Evolutionary conservation across 1,140 invertebrate genomes (phyloP).

Genomic region (Drosophila nasuta): DNA sequence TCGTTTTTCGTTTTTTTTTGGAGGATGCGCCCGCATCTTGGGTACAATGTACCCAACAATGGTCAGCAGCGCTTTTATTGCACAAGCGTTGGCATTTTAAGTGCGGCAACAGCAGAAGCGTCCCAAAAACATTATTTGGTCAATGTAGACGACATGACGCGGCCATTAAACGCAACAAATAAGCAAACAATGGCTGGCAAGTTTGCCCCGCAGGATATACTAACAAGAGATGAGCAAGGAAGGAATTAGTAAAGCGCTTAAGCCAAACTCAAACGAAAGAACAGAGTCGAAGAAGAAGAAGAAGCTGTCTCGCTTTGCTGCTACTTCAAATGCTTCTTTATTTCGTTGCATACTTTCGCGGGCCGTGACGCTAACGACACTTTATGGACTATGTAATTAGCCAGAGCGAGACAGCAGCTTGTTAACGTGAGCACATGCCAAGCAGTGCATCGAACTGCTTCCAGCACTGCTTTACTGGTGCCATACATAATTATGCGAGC

Average conservation of each 20-base stretch:
- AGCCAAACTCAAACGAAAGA: conserved; percentile 12
- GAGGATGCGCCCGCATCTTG: conserved; percentile 60
- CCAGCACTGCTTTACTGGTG: background rate
- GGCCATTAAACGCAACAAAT: conserved; percentile 83
- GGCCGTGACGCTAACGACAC: background rate
- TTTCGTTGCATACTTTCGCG: conserved; percentile 37
- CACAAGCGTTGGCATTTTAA: conserved; percentile 73
- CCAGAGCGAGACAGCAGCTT: background rate
- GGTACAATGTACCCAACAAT: conserved; percentile 83
- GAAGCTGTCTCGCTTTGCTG: background rate
- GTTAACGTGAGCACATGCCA: background rate
- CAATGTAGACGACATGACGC: conserved; percentile 84
- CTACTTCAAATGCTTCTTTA: conserved; percentile 11
- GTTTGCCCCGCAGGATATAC: conserved; percentile 6
- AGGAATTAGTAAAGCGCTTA: conserved; percentile 67
- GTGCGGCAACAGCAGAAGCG: conserved; percentile 58
- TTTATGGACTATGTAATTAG: conserved; percentile 10
- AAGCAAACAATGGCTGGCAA: conserved; percentile 74
- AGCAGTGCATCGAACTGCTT: conserved; percentile 7
- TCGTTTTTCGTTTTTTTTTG: conserved; percentile 8
- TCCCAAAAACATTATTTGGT: conserved; percentile 76
- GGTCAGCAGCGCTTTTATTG: conserved; percentile 78
- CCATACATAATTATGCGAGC: too few relatives aligned
- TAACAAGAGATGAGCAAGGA: conserved; percentile 40
- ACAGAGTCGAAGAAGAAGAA: conserved; percentile 4